Base-by-base conservation (phyloP, 2,888 invertebrate species). In the Philereme transversata region DNA sequence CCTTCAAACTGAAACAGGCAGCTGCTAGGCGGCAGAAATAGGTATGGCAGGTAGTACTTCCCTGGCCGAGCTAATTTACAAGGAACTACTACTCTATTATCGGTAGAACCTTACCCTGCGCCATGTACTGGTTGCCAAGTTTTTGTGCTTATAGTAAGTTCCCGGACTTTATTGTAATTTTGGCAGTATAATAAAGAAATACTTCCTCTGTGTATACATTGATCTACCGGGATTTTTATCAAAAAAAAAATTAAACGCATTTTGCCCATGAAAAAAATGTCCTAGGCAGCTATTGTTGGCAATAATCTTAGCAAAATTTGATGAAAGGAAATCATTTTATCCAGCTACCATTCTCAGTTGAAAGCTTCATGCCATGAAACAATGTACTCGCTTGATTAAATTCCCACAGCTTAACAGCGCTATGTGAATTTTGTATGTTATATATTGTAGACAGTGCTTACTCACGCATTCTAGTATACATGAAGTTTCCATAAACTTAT, bases 401-500 rank as follows among this genome's bases (percentile, higher is more conserved):
- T 54, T 54, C 10, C 44, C 41, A 54, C 47, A 48, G 57, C 53
- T 44, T n/a, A 44, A 40, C 49, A 44, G 36, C 49, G 43, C 55
- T 43, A 22, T 38, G 36, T 50, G 41, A 49, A 44, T 53, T 47
- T 49, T 7, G 34, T 40, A 34, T 44, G 33, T 9, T 36, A 45
- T 40, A 45, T 40, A 40, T 2, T 8, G 8, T 8, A 40, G 6
- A 40, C 40, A 36, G 35, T 57, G 62, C 57, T 51, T 48, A 59
- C 55, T 33, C 57, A 51, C 51, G 22, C 22, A 22, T 22, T 22
- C 22, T 22, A 22, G 62, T 54, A 51, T 64, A 51, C 51, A 51
- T 43, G 51, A 62, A 56, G 52, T 64, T 62, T 56, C 59, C 55
- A 49, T 65, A 67, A 70, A 61, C 56, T 53, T 63, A 64, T 62